Evolutionary conservation across 2,113 vertebrate species (phyloP).

Genomic region (Bagarius yarrelli): DNA sequence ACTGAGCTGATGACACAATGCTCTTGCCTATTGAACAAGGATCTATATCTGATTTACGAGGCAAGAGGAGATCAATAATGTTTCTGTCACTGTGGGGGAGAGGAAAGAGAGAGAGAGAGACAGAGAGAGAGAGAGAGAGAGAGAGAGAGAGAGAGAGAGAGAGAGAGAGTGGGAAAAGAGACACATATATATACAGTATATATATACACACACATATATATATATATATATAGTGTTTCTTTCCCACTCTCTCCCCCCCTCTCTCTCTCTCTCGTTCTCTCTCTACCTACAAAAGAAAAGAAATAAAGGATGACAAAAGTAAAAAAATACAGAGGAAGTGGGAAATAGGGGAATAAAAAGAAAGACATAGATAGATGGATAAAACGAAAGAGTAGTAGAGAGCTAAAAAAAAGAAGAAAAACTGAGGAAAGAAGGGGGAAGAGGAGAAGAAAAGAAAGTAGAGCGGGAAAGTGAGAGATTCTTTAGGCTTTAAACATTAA

Average conservation of each 20-base stretch:
- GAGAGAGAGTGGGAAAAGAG: not conserved
- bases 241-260: no score
- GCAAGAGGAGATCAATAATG: constrained; percentile 41
- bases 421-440: no score
- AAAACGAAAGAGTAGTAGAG: not conserved
- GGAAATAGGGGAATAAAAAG: not conserved
- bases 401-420: not conserved
- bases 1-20: constrained; percentile 67
- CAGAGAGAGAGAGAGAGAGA: not conserved
- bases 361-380: not conserved
- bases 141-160: no score
- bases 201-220: no score
- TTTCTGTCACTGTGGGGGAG: constrained; percentile 14
- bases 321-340: no score
- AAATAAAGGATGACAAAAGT: no score
- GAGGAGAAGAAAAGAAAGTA: no score
- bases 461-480: not conserved
- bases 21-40: constrained; percentile 65
- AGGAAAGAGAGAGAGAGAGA: not conserved
- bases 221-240: no score
- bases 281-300: no score
- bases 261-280: no score
- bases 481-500: not conserved
- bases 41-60: constrained; percentile 65
- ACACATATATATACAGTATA: no score